These are phyloP conservation scores for Crenuchus spilurus DNA, from an alignment of 2,797 vertebrate genomes.

Conservation along the genomic window DNA sequence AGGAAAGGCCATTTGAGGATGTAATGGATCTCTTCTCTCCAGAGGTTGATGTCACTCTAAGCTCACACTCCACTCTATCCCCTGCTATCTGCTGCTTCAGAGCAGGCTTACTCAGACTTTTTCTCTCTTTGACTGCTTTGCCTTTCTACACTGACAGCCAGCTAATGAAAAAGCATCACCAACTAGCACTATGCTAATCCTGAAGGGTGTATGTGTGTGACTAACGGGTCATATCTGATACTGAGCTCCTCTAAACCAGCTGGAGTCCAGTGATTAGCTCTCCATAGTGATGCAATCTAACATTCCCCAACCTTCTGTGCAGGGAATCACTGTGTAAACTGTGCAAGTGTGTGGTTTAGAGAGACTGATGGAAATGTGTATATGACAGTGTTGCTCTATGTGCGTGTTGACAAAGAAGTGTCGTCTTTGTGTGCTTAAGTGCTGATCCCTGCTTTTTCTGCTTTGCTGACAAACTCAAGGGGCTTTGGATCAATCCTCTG, in stretches of 20 bases:
- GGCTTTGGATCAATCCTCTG: background rate
- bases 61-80: background rate
- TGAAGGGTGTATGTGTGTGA: background rate
- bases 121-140: background rate
- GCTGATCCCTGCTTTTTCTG: background rate
- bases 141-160: background rate
- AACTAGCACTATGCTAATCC: background rate
- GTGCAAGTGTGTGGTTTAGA: conserved; percentile 2
- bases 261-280: conserved; percentile 39
- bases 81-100: background rate
- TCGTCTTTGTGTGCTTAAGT: background rate
- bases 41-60: conserved; percentile 6
- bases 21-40: conserved; percentile 9
- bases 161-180: background rate
- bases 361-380: background rate
- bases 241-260: conserved; percentile 22
- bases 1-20: conserved; percentile 8
- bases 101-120: background rate
- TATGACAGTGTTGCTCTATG: background rate
- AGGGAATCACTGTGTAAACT: conserved; percentile 23
- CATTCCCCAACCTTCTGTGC: conserved; percentile 14
- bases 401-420: conserved; percentile 5
- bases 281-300: conserved; percentile 23
- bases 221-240: conserved; percentile 24
- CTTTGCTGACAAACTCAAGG: background rate